phyloP scores from a whole-genome alignment of 2,888 invertebrate genomes.

The Diploptera punctata region DNA sequence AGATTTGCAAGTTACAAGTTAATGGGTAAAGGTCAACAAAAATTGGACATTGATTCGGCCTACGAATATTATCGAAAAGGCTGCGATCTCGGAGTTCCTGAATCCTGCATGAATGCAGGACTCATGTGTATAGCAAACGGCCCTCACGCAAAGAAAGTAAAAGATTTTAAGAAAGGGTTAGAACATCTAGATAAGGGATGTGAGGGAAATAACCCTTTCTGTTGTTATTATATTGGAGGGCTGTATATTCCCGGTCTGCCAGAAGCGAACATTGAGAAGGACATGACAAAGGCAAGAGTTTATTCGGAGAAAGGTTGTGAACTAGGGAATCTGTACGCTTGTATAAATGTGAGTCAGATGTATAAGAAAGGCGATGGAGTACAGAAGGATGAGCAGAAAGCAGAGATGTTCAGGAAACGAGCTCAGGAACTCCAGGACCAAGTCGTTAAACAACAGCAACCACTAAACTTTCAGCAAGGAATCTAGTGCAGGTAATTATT shows the following conservation, averaged over 20 bases:
- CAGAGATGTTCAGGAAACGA: slow-evolving; percentile 73
- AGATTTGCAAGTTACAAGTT: slow-evolving; percentile 81
- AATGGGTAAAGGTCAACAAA: slow-evolving; percentile 67
- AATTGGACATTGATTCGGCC: slow-evolving; percentile 66
- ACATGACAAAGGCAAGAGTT: slow-evolving; percentile 79
- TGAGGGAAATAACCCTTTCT: slow-evolving; percentile 63
- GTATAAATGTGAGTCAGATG: slow-evolving; percentile 90
- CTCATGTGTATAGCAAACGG: slow-evolving; percentile 62
- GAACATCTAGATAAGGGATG: slow-evolving; percentile 62
- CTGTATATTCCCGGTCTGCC: slow-evolving; percentile 79
- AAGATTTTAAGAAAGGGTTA: slow-evolving; percentile 53
- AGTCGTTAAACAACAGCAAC: background rate
- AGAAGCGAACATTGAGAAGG: slow-evolving; percentile 61
- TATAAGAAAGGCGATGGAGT: slow-evolving; percentile 85
- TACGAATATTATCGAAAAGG: slow-evolving; percentile 79
- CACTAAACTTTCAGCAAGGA: background rate
- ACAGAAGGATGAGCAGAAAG: slow-evolving; percentile 71
- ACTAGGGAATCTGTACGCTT: slow-evolving; percentile 83
- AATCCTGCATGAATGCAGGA: slow-evolving; percentile 79
- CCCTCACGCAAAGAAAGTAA: slow-evolving; percentile 37
- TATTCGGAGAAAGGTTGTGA: slow-evolving; percentile 84
- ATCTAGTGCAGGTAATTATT: too few species aligned
- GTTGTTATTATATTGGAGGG: slow-evolving; percentile 82
- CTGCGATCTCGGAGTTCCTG: slow-evolving; percentile 73
- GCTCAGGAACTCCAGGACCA: slow-evolving; percentile 72